Evolutionary conservation across 2,797 vertebrate species (phyloP).

Genomic region (Huso huso): DNA sequence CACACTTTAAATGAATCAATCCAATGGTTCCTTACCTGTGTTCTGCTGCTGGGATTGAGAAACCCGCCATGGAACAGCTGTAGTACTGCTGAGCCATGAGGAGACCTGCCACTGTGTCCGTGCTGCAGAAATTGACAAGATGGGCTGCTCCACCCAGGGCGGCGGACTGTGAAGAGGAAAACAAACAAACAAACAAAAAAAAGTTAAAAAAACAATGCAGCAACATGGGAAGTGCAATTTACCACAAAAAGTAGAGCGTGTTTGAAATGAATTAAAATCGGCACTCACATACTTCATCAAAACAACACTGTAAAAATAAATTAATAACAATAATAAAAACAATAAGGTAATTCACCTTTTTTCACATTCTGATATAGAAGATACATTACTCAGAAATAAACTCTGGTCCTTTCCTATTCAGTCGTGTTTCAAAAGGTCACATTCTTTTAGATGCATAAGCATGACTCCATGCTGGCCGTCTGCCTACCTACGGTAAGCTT

Average conservation of each 20-base stretch:
- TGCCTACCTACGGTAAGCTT: too few species aligned
- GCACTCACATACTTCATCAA: background rate
- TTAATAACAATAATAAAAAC: background rate
- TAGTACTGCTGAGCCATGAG: constrained; percentile 63
- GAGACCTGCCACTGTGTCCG: constrained; percentile 64
- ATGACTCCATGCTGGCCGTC: background rate
- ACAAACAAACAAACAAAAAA: too few species aligned
- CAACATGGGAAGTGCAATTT: too few species aligned
- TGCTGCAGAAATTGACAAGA: constrained; percentile 66
- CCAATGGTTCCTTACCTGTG: constrained; percentile 52
- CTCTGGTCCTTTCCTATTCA: background rate
- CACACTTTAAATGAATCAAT: too few species aligned
- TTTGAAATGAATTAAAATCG: background rate
- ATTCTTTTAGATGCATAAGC: background rate
- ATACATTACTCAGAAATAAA: background rate
- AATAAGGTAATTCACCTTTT: background rate
- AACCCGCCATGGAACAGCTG: constrained; percentile 62
- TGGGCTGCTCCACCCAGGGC: constrained; percentile 65
- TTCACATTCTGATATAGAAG: background rate
- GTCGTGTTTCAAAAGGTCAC: background rate
- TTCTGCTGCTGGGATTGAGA: constrained; percentile 66
- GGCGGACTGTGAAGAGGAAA: constrained; percentile 47
- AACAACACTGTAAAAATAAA: background rate
- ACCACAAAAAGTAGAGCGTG: too few species aligned
- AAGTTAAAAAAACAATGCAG: background rate